Conservation (phyloP, 2,888 invertebrate genomes). For the Aphodius granarius region DNA sequence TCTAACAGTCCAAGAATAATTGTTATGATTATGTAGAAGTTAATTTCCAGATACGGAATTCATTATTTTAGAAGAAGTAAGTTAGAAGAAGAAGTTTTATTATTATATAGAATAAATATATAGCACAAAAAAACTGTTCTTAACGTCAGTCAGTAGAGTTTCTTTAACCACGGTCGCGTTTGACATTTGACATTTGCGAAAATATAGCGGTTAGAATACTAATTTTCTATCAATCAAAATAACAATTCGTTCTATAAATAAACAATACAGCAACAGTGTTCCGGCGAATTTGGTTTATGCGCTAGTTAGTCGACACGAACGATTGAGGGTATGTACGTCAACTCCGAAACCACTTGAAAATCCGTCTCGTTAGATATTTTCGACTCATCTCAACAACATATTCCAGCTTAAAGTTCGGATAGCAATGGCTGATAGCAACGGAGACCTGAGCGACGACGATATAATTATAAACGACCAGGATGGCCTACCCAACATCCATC, state of each 20-base stretch:
- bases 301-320: too few species aligned
- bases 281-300: too few species aligned
- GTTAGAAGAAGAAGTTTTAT: too few species aligned
- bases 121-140: too few species aligned
- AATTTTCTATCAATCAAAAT: background rate
- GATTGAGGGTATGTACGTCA: background rate
- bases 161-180: background rate
- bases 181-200: conserved; percentile 8
- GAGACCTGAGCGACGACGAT: conserved; percentile 61
- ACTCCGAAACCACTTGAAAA: background rate
- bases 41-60: too few species aligned
- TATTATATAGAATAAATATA: too few species aligned
- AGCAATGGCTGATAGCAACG: conserved; percentile 45
- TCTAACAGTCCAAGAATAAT: too few species aligned
- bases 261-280: background rate
- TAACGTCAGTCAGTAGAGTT: too few species aligned
- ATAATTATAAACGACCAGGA: conserved; percentile 85
- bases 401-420: background rate
- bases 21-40: too few species aligned
- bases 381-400: background rate
- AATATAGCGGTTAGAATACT: background rate
- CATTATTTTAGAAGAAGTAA: too few species aligned
- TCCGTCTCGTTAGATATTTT: background rate
- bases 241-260: background rate
- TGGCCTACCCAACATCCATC: conserved; percentile 83